Evolutionary conservation across 2,113 vertebrate species (phyloP).

Genomic region (Leucoraja erinaceus): DNA sequence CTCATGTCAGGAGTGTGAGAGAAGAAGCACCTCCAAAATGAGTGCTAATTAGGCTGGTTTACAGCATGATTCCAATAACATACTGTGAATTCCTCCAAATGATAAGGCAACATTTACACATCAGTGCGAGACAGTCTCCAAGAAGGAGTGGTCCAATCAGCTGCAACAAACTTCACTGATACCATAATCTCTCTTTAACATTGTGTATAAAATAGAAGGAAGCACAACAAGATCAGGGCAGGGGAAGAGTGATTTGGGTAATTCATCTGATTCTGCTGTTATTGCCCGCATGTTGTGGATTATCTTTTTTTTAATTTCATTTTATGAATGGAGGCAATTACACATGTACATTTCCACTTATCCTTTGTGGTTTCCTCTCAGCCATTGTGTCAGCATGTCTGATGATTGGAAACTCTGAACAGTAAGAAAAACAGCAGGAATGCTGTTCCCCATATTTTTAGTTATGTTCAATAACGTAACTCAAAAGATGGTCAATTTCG

Average conservation of each 20-base stretch:
- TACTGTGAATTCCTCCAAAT: neutral
- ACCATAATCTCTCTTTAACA: neutral
- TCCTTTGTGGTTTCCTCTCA: too few relatives aligned
- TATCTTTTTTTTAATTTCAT: neutral
- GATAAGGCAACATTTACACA: neutral
- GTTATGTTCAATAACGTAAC: neutral
- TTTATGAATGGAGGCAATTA: neutral
- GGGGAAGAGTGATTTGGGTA: neutral
- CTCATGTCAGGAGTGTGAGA: too few relatives aligned
- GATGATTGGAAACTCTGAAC: neutral
- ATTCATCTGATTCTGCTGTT: neutral
- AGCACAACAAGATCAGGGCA: neutral
- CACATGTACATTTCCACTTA: neutral
- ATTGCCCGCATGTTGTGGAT: neutral
- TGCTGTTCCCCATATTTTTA: neutral
- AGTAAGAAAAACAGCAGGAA: neutral
- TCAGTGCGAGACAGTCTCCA: neutral
- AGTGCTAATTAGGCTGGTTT: neutral
- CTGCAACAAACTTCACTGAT: neutral
- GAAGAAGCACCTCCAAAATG: too few relatives aligned
- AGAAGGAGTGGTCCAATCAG: neutral
- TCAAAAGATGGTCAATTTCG: neutral
- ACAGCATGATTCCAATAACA: neutral
- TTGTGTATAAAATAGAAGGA: neutral
- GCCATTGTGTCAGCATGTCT: neutral